These are phyloP conservation scores for Drosophila melanosoma DNA, from an alignment of 2,888 invertebrate genomes.

Conservation along the genomic window DNA sequence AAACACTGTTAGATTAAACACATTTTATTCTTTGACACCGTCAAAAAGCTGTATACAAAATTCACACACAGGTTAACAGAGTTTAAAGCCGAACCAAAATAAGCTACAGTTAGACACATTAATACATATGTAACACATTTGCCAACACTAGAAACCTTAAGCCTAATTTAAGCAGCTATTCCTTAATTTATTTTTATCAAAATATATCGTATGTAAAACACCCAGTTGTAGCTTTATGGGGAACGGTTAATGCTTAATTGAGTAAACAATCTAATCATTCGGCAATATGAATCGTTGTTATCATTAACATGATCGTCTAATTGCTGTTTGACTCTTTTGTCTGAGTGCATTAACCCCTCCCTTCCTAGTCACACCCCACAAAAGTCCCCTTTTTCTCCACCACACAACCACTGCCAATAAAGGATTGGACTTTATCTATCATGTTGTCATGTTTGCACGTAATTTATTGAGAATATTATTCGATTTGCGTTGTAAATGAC, in stretches of 20 bases:
- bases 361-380: neutral
- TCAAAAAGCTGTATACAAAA: neutral
- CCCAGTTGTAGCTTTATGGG: neutral
- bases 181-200: neutral
- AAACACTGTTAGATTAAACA: neutral
- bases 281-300: conserved; percentile 29
- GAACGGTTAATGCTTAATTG: conserved; percentile 2
- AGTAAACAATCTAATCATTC: conserved; percentile 9
- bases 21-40: neutral
- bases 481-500: conserved; percentile 75
- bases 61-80: neutral
- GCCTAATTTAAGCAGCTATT: neutral
- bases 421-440: conserved; percentile 49
- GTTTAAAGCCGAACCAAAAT: neutral
- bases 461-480: conserved; percentile 78
- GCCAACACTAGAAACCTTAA: neutral
- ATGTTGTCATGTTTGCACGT: conserved; percentile 66
- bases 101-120: neutral
- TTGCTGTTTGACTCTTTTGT: conserved; percentile 38
- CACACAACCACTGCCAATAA: conserved; percentile 5
- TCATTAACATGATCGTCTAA: conserved; percentile 43
- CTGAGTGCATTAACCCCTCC: conserved; percentile 31
- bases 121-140: neutral
- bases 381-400: neutral
- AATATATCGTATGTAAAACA: neutral